These are phyloP conservation scores for Pseudomugil tenellus DNA, from an alignment of 2,797 vertebrate species.

Conservation along the genomic window DNA sequence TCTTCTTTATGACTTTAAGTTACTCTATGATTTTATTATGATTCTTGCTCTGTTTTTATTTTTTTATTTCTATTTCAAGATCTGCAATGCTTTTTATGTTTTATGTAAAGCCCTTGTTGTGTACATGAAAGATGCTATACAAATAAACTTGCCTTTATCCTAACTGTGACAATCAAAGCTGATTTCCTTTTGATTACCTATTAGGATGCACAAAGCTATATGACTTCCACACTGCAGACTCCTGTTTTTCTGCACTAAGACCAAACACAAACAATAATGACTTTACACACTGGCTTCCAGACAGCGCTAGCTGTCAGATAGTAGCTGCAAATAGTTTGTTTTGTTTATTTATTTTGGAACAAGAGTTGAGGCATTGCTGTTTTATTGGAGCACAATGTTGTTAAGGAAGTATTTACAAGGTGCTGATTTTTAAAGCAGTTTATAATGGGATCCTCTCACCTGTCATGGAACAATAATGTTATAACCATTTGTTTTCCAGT, in stretches of 20 bases:
- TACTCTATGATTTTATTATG: too few relatives aligned
- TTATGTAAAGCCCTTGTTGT: too few relatives aligned
- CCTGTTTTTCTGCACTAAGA: neutral
- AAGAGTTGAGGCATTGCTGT: neutral
- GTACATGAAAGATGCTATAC: too few relatives aligned
- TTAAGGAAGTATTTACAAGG: constrained; percentile 56
- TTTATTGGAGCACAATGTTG: constrained; percentile 31
- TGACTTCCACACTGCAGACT: neutral
- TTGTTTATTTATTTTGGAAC: constrained; percentile 1
- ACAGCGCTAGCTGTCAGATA: neutral
- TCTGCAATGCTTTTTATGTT: too few relatives aligned
- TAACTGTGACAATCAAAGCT: neutral
- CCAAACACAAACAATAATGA: neutral
- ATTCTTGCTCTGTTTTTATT: too few relatives aligned
- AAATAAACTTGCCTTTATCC: too few relatives aligned
- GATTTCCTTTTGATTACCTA: neutral
- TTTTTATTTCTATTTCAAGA: too few relatives aligned
- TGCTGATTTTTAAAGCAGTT: constrained; percentile 34
- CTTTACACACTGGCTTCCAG: constrained; percentile 1
- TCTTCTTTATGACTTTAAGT: too few relatives aligned
- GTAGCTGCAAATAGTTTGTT: constrained; percentile 10
- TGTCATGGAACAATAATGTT: constrained; percentile 45
- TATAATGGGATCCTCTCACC: constrained; percentile 33
- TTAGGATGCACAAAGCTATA: neutral
- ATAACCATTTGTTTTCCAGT: constrained; percentile 17